These are phyloP conservation scores for Enteromius thamalakanensis DNA, from an alignment of 2,797 vertebrate genomes.

Conservation along the genomic window DNA sequence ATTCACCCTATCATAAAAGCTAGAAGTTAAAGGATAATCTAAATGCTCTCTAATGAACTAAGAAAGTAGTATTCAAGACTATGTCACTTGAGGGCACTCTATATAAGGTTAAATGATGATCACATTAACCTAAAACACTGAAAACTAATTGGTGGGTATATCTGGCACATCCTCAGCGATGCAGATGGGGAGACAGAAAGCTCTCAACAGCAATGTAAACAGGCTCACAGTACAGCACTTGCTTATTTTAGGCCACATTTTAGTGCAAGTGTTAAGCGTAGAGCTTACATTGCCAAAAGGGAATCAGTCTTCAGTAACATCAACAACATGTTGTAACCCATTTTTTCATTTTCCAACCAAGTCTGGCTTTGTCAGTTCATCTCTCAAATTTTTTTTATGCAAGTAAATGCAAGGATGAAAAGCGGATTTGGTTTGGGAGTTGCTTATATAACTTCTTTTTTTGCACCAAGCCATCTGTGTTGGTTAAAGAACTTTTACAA, in stretches of 20 bases:
- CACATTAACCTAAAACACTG: not conserved
- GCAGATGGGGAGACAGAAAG: slow-evolving; percentile 3
- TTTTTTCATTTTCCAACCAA: slow-evolving; percentile 38
- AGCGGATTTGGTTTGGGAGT: slow-evolving; percentile 24
- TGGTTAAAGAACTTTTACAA: slow-evolving; percentile 9
- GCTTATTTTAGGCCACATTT: slow-evolving; percentile 22
- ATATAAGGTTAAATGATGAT: not conserved
- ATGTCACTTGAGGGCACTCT: not conserved
- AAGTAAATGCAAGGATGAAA: slow-evolving; percentile 25
- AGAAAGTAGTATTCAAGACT: slow-evolving; percentile 11
- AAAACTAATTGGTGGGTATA: not conserved
- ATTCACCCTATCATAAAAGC: slow-evolving; percentile 41
- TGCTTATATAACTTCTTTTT: slow-evolving; percentile 38
- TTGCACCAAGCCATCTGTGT: slow-evolving; percentile 37
- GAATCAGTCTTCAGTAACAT: slow-evolving; percentile 32
- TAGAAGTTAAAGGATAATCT: slow-evolving; percentile 55
- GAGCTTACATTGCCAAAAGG: slow-evolving; percentile 17
- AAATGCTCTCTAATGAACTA: slow-evolving; percentile 54
- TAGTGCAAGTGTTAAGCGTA: not conserved
- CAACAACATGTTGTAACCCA: slow-evolving; percentile 35
- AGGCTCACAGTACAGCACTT: not conserved
- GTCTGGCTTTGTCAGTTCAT: slow-evolving; percentile 22
- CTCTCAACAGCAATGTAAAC: slow-evolving; percentile 13
- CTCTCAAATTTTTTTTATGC: slow-evolving; percentile 12
- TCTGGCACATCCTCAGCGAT: not conserved